Percentiles rank a stretch among this genome's conserved stretches.
Conservation (phyloP, 2,113 vertebrate genomes). For the Tetrao urogallus region DNA sequence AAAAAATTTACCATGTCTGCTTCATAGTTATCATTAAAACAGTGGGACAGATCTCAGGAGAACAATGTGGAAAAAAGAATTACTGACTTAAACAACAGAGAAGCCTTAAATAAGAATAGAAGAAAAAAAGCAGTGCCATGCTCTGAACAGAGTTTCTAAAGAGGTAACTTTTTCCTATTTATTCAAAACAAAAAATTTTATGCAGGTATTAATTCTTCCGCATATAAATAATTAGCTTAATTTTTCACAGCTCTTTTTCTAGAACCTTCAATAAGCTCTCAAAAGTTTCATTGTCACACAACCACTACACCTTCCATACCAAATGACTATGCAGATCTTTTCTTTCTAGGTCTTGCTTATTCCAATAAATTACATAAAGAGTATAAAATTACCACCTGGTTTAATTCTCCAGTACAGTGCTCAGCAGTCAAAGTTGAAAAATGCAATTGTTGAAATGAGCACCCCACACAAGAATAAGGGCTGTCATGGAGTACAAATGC, state of each 20-base stretch:
- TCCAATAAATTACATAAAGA: not conserved
- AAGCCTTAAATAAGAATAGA: not conserved
- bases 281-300: not conserved
- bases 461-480: not conserved
- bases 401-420: not conserved
- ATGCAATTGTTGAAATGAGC: not conserved
- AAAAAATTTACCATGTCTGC: not conserved
- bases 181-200: not conserved
- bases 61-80: not conserved
- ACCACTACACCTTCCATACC: not conserved
- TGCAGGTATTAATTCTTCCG: not conserved
- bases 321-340: not conserved
- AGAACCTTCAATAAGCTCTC: not conserved
- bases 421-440: not conserved
- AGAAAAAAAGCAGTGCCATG: not conserved
- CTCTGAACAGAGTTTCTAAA: not conserved
- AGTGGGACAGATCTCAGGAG: not conserved
- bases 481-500: accelerated
- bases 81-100: not conserved
- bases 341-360: not conserved
- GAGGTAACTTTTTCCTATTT: not conserved
- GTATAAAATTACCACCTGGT: not conserved
- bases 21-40: not conserved
- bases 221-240: not conserved
- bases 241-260: not conserved